Evolutionary conservation across 2,888 invertebrate species (phyloP).

Genomic region (Chymomyza amoena): DNA sequence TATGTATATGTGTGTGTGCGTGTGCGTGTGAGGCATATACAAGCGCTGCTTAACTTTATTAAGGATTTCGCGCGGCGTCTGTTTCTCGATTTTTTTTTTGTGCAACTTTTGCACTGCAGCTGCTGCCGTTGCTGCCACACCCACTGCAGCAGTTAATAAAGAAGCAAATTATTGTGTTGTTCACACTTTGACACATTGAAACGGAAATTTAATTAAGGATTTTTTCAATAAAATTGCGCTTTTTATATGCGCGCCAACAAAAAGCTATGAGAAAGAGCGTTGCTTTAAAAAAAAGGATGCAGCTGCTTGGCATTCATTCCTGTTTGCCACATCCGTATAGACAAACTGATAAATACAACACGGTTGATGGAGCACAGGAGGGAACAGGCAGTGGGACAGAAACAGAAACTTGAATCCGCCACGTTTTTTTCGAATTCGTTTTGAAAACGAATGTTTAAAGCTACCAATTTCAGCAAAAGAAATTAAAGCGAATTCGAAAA

Average conservation of each 20-base stretch:
- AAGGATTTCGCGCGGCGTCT: slow-evolving; percentile 61
- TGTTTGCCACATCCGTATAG: background rate
- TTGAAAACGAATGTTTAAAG: too few relatives aligned
- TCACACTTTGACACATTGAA: slow-evolving; percentile 75
- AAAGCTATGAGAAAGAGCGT: background rate
- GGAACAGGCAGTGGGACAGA: too few relatives aligned
- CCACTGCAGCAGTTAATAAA: slow-evolving; percentile 60
- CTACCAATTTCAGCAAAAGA: too few relatives aligned
- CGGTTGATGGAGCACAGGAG: background rate
- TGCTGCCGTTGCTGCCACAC: slow-evolving; percentile 35
- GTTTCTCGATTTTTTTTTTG: slow-evolving; percentile 43
- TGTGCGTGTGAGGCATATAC: background rate
- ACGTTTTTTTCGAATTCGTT: too few relatives aligned
- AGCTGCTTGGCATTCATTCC: slow-evolving; percentile 17
- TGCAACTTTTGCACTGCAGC: slow-evolving; percentile 19
- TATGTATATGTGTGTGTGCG: slow-evolving; percentile 8
- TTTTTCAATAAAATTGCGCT: slow-evolving; percentile 60
- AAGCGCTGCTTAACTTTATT: slow-evolving; percentile 63
- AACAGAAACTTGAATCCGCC: too few relatives aligned
- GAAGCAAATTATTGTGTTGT: slow-evolving; percentile 73
- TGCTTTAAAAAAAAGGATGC: slow-evolving; percentile 29
- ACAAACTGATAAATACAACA: background rate
- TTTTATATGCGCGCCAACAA: slow-evolving; percentile 41
- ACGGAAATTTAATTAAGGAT: slow-evolving; percentile 73
- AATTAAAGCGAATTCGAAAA: too few relatives aligned